Percentiles rank a stretch among this genome's conserved stretches.
phyloP scores from a whole-genome alignment of 2,888 invertebrate genomes.

The Julus scandinavius region DNA sequence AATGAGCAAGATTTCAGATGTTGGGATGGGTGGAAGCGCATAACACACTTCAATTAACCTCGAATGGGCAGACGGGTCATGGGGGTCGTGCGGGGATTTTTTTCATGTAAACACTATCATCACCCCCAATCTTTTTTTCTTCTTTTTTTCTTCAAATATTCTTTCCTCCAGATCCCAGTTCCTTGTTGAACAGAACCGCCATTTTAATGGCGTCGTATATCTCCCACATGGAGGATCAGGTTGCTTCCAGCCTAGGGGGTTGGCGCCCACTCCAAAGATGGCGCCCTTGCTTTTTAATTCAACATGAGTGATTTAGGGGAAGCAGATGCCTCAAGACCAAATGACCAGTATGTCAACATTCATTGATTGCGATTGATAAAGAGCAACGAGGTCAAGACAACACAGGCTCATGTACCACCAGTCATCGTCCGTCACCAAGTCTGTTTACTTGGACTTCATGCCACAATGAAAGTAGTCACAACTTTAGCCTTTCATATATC shows the following conservation, averaged over 20 bases:
- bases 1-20: not conserved
- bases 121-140: slow-evolving; percentile 20
- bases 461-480: not conserved
- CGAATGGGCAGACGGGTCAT: slow-evolving; percentile 39
- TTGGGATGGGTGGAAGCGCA: slow-evolving; percentile 37
- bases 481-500: not conserved
- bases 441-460: too few species aligned
- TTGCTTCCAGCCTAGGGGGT: not conserved
- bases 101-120: slow-evolving; percentile 44
- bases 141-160: not conserved
- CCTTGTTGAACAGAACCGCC: slow-evolving; percentile 11
- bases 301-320: not conserved
- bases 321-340: slow-evolving; percentile 37
- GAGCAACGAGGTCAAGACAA: not conserved
- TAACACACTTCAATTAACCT: slow-evolving; percentile 44
- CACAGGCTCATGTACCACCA: not conserved
- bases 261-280: not conserved
- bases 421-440: not conserved
- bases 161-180: slow-evolving; percentile 16
- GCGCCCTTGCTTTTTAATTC: not conserved
- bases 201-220: slow-evolving; percentile 44
- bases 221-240: slow-evolving; percentile 33
- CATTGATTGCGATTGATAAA: not conserved
- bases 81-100: not conserved
- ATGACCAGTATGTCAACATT: slow-evolving; percentile 9